Base-by-base conservation (phyloP, 2,888 invertebrate species). In the Stenurella melanura region DNA sequence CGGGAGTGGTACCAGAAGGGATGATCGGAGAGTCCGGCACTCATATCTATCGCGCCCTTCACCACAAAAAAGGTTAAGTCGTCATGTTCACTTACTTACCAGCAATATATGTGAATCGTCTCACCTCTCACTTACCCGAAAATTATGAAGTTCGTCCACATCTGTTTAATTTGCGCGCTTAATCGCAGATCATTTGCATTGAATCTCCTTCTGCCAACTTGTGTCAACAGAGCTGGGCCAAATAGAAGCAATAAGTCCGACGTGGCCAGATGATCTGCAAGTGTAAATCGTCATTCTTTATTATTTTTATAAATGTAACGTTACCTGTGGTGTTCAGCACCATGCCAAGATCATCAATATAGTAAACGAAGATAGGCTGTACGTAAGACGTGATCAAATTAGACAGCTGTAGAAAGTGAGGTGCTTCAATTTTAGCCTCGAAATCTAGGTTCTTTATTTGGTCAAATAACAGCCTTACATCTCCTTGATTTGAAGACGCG, bases 201-300 rank as follows among this genome's bases (percentile, higher is more conserved):
- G 72, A 93, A 91, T 11, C 93, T 91, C 64, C 94, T 90, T 42
- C 94, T 91, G 1, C 93, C 92, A 74, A 94, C 90, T 89, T 94
- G 93, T 81, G 93, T 93, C 85, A 93, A 91, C 56, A 94, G 86
- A 50, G 92, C 91, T 57, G 94, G 94, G 5, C 95, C 94, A 81
- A 94, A 90, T 30, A 94, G 87, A 42, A 94, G 90, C 11, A 94
- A 90, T 75, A 95, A 88, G 87, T 95, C 95, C 0, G 93, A 91
- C 6, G 94, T 93, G 81, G 94, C 93, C 0, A 92, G 91, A n/a
- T 93, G 92, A 73, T 94, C 94, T 92, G 79, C 19, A 84, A 74
- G 42, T 18, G 4, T 34, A 54, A 56, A 21, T 21, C 15, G 12
- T 26, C 26, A 18, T 21, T 21, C 5, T 60, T 21, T 30, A 34